These are phyloP conservation scores for Toxostoma redivivum DNA, from an alignment of 2,113 vertebrate species.

Conservation along the genomic window DNA sequence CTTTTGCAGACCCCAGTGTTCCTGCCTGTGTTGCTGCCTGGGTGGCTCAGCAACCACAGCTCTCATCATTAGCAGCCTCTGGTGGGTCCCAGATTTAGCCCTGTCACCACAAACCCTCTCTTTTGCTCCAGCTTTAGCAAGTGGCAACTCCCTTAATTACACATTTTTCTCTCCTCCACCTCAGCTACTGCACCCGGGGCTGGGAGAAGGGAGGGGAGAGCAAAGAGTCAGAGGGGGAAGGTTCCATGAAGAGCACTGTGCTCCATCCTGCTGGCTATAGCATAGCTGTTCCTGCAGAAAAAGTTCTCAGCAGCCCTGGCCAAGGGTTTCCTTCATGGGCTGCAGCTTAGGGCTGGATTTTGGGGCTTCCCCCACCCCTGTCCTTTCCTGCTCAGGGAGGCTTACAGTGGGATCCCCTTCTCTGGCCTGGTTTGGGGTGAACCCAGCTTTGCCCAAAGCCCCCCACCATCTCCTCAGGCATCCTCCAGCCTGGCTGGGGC, in stretches of 20 bases:
- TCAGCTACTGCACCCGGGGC: background rate
- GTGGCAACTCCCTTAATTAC: constrained; percentile 66
- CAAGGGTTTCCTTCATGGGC: background rate
- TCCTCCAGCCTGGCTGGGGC: background rate
- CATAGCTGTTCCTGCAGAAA: background rate
- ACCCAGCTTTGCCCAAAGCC: background rate
- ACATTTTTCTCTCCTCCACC: constrained; percentile 41
- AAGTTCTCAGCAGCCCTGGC: background rate
- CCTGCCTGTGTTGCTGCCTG: constrained; percentile 26
- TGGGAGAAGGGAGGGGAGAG: background rate
- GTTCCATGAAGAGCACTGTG: background rate
- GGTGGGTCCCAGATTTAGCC: constrained; percentile 63
- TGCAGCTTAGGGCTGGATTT: background rate
- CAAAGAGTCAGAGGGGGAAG: background rate
- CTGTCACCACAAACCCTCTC: constrained; percentile 54
- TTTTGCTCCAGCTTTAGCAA: constrained; percentile 55
- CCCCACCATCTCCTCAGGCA: background rate
- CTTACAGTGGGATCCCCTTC: background rate
- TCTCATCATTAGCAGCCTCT: constrained; percentile 49
- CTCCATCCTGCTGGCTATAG: background rate
- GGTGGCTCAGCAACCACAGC: constrained; percentile 45
- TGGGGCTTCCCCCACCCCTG: background rate
- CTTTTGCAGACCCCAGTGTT: background rate
- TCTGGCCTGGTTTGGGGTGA: background rate
- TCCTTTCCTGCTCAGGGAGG: background rate